phyloP scores from a whole-genome alignment of 2,113 vertebrate species.

The Fregata magnificens region DNA sequence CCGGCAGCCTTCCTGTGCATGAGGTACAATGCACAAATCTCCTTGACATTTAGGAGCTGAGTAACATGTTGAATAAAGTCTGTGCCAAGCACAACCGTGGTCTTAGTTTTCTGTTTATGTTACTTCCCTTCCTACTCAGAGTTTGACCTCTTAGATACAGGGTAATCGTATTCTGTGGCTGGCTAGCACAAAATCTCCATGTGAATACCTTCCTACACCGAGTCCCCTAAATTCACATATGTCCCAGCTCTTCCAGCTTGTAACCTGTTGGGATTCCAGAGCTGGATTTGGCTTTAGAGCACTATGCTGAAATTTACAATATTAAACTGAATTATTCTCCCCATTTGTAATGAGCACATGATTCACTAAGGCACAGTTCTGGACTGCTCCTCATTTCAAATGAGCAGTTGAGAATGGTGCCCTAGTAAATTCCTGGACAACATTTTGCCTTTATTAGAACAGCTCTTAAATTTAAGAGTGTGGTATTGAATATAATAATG shows the following conservation, averaged over 20 bases:
- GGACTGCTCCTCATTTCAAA: neutral
- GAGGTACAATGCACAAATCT: neutral
- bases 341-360: neutral
- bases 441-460: neutral
- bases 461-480: neutral
- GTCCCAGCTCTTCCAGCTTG: neutral
- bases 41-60: neutral
- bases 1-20: fast-evolving
- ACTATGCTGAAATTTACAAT: neutral
- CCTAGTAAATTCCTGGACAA: neutral
- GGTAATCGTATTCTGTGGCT: neutral
- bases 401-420: neutral
- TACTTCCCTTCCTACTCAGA: neutral
- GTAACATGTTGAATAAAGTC: neutral
- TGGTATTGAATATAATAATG: neutral
- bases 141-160: neutral
- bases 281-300: neutral
- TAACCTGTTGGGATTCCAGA: neutral
- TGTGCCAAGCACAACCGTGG: neutral
- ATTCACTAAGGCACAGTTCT: neutral
- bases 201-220: neutral
- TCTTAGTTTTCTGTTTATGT: neutral
- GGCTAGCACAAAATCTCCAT: neutral
- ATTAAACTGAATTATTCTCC: neutral
- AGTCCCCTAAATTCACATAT: neutral